A percentile compares a stretch with the other conserved stretches of the same genome.
Conservation (phyloP, 2,888 invertebrate genomes). For the Cancer borealis region DNA sequence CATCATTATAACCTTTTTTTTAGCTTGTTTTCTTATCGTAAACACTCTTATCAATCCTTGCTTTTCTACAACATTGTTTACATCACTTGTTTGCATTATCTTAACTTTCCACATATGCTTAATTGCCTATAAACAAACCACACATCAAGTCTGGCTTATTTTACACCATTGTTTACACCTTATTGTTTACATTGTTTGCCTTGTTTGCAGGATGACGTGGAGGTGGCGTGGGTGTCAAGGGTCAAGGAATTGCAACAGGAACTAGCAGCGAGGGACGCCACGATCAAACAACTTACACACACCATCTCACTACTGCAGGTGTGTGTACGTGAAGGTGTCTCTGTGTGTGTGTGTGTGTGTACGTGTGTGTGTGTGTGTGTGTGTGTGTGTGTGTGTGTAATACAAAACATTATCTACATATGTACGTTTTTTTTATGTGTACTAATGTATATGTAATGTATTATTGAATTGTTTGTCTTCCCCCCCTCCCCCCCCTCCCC, state of each 20-base stretch:
- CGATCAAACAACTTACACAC: conserved; percentile 86
- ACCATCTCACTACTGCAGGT: conserved; percentile 67
- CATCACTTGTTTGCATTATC: neutral
- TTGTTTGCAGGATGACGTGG: conserved; percentile 81
- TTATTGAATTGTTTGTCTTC: neutral
- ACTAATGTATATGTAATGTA: neutral
- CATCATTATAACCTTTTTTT: too few relatives aligned
- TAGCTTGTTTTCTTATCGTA: too few relatives aligned
- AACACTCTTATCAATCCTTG: too few relatives aligned
- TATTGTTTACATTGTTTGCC: conserved; percentile 66
- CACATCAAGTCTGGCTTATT: neutral
- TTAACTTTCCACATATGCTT: neutral
- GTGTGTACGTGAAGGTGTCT: neutral
- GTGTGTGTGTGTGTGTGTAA: conserved; percentile 28
- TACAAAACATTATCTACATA: neutral
- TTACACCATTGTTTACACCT: neutral
- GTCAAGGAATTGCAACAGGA: conserved; percentile 89
- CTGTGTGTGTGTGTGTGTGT: neutral
- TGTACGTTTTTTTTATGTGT: neutral
- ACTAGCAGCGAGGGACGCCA: conserved; percentile 89
- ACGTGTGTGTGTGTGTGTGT: neutral
- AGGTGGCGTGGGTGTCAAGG: conserved; percentile 82
- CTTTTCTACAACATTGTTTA: too few relatives aligned
- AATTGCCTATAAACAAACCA: neutral
- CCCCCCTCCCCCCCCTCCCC: neutral